Percentiles rank a stretch among this genome's conserved stretches.
Conservation (phyloP, 2,888 invertebrate genomes). For the Erebia palarica region DNA sequence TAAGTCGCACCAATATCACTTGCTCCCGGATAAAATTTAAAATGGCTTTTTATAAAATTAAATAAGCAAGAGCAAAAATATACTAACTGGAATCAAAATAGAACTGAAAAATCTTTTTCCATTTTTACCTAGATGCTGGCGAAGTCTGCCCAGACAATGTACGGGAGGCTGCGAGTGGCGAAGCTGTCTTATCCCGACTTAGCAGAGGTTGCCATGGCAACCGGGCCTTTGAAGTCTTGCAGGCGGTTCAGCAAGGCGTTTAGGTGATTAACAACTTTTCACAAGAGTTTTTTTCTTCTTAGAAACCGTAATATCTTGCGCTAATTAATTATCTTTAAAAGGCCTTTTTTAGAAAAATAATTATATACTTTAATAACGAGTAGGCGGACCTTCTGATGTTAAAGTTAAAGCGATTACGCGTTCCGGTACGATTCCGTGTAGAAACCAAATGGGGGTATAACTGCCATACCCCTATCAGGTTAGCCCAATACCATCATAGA, state of each 20-base stretch:
- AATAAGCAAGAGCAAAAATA: neutral
- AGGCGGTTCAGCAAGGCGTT: constrained; percentile 49
- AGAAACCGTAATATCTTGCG: neutral
- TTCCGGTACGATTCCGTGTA: too few relatives aligned
- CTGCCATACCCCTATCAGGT: too few relatives aligned
- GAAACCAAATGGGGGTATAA: too few relatives aligned
- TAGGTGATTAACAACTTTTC: constrained; percentile 26
- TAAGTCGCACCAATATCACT: too few relatives aligned
- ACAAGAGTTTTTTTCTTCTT: neutral
- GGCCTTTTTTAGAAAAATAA: too few relatives aligned
- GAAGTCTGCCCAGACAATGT: constrained; percentile 62
- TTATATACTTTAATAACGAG: too few relatives aligned
- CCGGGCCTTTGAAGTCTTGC: constrained; percentile 50
- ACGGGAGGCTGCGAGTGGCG: constrained; percentile 54
- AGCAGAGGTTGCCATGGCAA: constrained; percentile 58
- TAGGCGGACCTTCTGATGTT: too few relatives aligned
- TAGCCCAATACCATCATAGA: too few relatives aligned
- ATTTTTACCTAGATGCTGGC: constrained; percentile 55
- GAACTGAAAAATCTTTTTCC: neutral
- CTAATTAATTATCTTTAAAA: too few relatives aligned
- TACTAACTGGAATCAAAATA: neutral
- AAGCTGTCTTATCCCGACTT: constrained; percentile 63
- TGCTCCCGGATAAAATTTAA: too few relatives aligned
- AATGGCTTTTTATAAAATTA: too few relatives aligned
- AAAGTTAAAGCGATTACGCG: too few relatives aligned